Base-by-base conservation (phyloP, 2,888 invertebrate genomes). In the Drosophila phalerata region DNA sequence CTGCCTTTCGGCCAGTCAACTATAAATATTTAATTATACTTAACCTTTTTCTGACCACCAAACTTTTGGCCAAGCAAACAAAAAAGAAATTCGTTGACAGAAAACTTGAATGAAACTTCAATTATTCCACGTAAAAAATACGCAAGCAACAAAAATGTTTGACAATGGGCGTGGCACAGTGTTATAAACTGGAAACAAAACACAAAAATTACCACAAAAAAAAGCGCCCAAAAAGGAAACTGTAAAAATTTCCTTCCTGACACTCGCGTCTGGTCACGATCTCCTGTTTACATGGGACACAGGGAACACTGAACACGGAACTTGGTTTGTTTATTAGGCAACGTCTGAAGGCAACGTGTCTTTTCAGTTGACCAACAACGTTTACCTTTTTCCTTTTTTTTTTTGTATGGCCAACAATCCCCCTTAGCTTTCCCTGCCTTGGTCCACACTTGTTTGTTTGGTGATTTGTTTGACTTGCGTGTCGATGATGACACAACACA, bases 381-480 rank as follows among this genome's bases (percentile, higher is more conserved):
- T 34, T 34, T 64, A 62, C 65, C 65, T 22, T 22, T 22, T 22
- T 22, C 22, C 22, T 22, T 22, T 28, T 57, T 63, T 63, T 56
- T 34, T n/a, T 25, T 57, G 61, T 34, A 42, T 55, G 60, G 30
- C 43, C 47, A 51, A 25, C 37, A 62, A 13, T 9, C 38, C 51
- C n/a, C 25, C n/a, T 19, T 28, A 4, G 22, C 60, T 11, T 49
- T 60, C 69, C 48, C 57, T 40, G 61, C 56, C 61, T 73, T 67
- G 25, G 60, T 64, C 69, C 61, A 68, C 67, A 71, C 79, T 81
- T 89, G 80, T 81, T 85, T 89, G 88, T 79, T 89, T 88, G 85
- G 60, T 85, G 89, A 88, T 89, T 89, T 88, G 89, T 88, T 86
- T 89, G 83, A 86, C 88, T 88, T 88, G 88, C 88, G 88, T 88